These are phyloP conservation scores for Brachionus paranguensis DNA, from an alignment of 1,140 invertebrate species.

Conservation along the genomic window DNA sequence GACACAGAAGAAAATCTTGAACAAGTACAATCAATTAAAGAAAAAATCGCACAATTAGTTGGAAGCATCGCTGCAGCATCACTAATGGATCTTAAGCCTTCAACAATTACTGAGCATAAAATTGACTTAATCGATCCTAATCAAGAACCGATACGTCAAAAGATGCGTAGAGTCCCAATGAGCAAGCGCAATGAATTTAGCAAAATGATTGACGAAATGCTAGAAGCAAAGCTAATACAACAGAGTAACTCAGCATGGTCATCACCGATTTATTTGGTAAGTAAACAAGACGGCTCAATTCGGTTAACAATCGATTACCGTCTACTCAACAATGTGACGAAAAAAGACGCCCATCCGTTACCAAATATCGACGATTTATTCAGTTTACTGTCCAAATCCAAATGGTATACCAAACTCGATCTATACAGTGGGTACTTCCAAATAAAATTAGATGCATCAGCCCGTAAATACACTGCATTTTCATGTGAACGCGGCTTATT, in stretches of 20 bases:
- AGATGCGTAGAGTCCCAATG: background rate
- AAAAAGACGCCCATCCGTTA: constrained; percentile 10
- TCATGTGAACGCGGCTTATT: constrained; percentile 29
- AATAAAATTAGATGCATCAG: background rate
- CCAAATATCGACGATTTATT: constrained; percentile 4
- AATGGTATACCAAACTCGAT: constrained; percentile 2
- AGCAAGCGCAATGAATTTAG: background rate
- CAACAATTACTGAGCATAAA: background rate
- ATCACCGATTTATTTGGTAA: background rate
- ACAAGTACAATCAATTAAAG: background rate
- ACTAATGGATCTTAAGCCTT: background rate
- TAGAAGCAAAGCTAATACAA: constrained; percentile 42
- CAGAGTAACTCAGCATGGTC: background rate
- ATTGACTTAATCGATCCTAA: background rate
- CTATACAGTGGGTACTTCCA: background rate
- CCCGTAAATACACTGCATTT: background rate
- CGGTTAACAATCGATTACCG: constrained; percentile 7
- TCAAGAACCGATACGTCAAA: background rate
- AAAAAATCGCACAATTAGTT: background rate
- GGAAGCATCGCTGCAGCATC: background rate
- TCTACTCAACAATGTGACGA: background rate
- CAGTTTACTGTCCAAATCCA: background rate
- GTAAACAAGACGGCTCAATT: background rate
- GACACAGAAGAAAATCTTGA: background rate
- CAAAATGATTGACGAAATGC: constrained; percentile 1